phyloP scores from a whole-genome alignment of 2,797 vertebrate genomes.

The Moxostoma hubbsi region DNA sequence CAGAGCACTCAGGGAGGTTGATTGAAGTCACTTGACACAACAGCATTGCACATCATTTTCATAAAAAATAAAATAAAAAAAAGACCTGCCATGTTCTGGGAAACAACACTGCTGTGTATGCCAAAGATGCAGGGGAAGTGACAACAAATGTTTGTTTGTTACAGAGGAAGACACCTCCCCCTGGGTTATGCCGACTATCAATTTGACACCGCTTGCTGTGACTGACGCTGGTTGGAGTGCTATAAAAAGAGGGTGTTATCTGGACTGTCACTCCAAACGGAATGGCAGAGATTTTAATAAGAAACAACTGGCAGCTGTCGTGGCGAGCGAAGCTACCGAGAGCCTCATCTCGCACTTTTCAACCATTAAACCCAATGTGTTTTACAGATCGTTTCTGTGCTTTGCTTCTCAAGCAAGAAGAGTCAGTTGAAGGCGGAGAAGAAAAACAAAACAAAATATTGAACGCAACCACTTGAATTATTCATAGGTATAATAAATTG shows the following conservation, averaged over 20 bases:
- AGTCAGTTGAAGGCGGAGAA: not conserved
- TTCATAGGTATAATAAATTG: slow-evolving; percentile 76
- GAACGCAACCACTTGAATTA: slow-evolving; percentile 65
- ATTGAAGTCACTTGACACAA: slow-evolving; percentile 20
- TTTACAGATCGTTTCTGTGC: slow-evolving; percentile 54
- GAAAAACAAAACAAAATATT: slow-evolving; percentile 26
- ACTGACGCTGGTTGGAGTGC: slow-evolving; percentile 32
- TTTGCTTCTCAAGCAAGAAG: slow-evolving; percentile 49
- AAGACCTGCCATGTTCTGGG: not conserved
- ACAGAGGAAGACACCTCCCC: slow-evolving; percentile 19
- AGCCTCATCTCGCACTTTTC: slow-evolving; percentile 24
- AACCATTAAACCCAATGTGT: slow-evolving; percentile 57
- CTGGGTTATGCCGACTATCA: slow-evolving; percentile 23
- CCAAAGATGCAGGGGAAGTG: slow-evolving; percentile 2
- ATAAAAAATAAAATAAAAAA: not conserved
- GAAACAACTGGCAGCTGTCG: slow-evolving; percentile 60
- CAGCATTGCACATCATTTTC: not conserved
- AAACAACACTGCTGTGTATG: not conserved
- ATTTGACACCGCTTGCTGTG: slow-evolving; percentile 19
- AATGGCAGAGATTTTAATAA: slow-evolving; percentile 53
- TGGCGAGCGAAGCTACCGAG: not conserved
- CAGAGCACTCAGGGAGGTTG: not conserved
- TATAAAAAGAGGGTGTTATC: slow-evolving; percentile 33
- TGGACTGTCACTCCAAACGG: slow-evolving; percentile 45
- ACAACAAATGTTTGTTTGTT: slow-evolving; percentile 10